A percentile compares a stretch with the other conserved stretches of the same genome.
phyloP scores from a whole-genome alignment of 2,888 invertebrate genomes.

The Polydrusus tereticollis region DNA sequence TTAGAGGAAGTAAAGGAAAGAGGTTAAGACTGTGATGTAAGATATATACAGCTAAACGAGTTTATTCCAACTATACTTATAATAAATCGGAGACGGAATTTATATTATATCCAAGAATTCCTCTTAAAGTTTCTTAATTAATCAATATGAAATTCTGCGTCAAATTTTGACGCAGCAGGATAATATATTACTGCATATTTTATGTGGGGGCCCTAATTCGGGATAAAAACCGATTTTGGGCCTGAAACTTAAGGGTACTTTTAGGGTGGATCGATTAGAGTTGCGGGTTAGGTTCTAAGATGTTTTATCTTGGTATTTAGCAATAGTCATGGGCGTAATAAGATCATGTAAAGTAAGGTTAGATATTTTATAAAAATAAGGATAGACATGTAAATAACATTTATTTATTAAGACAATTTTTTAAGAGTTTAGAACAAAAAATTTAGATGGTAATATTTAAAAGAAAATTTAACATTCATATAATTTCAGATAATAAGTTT shows the following conservation, averaged over 20 bases:
- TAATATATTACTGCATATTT: constrained; percentile 31
- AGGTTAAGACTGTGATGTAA: constrained; percentile 20
- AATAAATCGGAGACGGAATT: neutral
- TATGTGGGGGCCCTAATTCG: neutral
- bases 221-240: constrained; percentile 18
- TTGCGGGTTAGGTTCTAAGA: neutral
- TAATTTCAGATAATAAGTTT: too few species aligned
- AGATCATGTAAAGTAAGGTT: too few species aligned
- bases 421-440: too few species aligned
- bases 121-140: constrained; percentile 30
- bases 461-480: too few species aligned
- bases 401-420: too few species aligned
- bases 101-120: constrained; percentile 31
- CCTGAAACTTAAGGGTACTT: neutral
- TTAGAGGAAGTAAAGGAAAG: constrained; percentile 28
- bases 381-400: too few species aligned
- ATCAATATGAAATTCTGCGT: constrained; percentile 36
- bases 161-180: constrained; percentile 35
- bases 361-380: too few species aligned
- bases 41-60: constrained; percentile 24
- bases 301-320: neutral
- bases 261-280: neutral
- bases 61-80: constrained; percentile 13
- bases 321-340: too few species aligned
- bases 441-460: too few species aligned